phyloP scores from a whole-genome alignment of 1,140 invertebrate species.

The Aphelenchoides fujianensis region DNA sequence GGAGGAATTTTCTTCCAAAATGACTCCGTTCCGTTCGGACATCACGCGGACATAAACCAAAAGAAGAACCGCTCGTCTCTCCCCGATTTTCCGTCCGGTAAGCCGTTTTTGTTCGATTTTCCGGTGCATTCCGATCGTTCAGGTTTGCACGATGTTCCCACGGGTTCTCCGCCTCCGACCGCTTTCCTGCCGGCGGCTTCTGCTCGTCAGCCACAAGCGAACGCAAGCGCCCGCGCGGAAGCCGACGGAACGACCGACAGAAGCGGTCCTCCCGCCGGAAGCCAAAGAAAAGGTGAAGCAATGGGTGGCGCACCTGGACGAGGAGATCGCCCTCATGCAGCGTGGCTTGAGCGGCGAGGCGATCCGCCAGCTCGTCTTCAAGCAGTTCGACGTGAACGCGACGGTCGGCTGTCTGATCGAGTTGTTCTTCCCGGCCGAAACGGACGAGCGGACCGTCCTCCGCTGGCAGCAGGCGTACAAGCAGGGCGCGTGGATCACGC shows the following conservation, averaged over 20 bases:
- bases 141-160: slow-evolving; percentile 1
- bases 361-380: background rate
- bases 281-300: background rate
- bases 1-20: no score
- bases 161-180: background rate
- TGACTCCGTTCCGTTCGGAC: no score
- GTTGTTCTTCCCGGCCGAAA: background rate
- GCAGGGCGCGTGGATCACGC: background rate
- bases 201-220: background rate
- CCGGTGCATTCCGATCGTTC: no score
- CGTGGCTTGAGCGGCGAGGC: background rate
- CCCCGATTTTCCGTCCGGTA: no score
- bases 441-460: background rate
- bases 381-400: background rate
- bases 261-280: background rate
- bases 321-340: background rate
- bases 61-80: no score
- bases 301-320: background rate
- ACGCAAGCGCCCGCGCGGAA: background rate
- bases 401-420: background rate
- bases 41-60: no score
- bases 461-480: background rate
- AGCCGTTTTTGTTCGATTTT: no score
- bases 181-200: background rate
- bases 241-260: background rate